These are phyloP conservation scores for Oncopeltus fasciatus DNA, from an alignment of 1,140 invertebrate species.

Conservation along the genomic window DNA sequence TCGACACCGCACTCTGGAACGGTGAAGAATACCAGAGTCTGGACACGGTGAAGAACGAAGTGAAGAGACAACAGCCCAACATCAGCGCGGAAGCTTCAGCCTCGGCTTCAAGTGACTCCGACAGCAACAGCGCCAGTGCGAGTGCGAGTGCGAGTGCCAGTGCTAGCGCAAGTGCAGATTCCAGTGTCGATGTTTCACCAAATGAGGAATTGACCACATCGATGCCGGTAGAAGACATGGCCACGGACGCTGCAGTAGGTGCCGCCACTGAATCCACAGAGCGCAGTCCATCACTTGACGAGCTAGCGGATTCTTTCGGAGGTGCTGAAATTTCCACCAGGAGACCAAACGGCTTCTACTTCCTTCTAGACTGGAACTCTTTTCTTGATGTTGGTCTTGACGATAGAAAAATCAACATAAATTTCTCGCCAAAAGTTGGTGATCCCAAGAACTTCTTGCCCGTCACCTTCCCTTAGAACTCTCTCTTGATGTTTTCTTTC, in stretches of 20 bases:
- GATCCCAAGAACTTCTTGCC: constrained; percentile 58
- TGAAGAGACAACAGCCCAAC: constrained; percentile 5
- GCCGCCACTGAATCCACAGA: background rate
- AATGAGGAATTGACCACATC: background rate
- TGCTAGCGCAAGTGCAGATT: background rate
- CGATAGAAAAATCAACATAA: constrained; percentile 55
- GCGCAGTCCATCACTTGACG: constrained; percentile 34
- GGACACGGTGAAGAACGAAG: background rate
- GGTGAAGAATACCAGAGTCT: background rate
- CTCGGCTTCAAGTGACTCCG: background rate
- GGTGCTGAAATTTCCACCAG: constrained; percentile 40
- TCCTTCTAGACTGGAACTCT: constrained; percentile 68
- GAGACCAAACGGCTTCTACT: constrained; percentile 61
- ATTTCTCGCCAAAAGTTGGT: constrained; percentile 62
- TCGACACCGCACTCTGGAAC: background rate
- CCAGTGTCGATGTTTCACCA: background rate
- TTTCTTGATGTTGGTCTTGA: constrained; percentile 66
- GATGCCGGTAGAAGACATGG: background rate
- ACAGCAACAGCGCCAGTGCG: background rate
- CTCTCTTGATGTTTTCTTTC: no score
- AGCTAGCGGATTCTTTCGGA: constrained; percentile 62
- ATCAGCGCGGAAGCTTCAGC: background rate
- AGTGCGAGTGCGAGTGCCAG: background rate
- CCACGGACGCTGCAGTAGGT: background rate
- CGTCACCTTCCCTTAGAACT: constrained; percentile 43